Base-by-base conservation (phyloP, 2,797 vertebrate species). In the Bothrops alternatus region DNA sequence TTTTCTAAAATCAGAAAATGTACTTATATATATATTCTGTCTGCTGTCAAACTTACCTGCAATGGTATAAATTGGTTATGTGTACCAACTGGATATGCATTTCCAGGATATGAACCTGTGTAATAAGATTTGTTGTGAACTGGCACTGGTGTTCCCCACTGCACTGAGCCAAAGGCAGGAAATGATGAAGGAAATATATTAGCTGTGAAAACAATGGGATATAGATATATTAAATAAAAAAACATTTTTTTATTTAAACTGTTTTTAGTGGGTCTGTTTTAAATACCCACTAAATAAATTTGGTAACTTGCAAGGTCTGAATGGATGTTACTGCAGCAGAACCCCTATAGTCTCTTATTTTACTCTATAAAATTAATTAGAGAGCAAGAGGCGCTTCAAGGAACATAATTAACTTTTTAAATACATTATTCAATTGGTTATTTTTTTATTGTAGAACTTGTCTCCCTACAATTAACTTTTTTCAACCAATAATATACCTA, bases 31-130 rank as follows among this genome's bases (percentile, higher is more conserved):
- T n/a, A 47, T 47, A 7, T 25, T 47, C 26, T n/a, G 11, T 8
- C 4, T 63, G 50, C 42, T 88, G 87, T 42, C n/a, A 73, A 28
- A 73, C 97, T 97, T 96, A 98, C 99, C 98, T 99, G 99, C 57
- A 99, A 96, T 47, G 99, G 99, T 96, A 99, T 98, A 95, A 99
- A 99, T 97, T 99, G 99, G 97, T 98, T 99, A 97, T 99, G 99
- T 87, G 98, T 98, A 90, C 98, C 98, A 55, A 98, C 96, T 89
- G 98, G 95, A 18, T 96, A 97, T 65, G 97, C 90, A 6, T 96
- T 97, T 20, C 98, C 98, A 0, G 98, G 97, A 93, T 98, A 99
- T 6, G 98, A 96, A 91, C 98, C 97, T 82, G 98, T 97, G 82
- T 98, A 99, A 95, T 98, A 98, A 16, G 97, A 96, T 90, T 98